Percentiles rank a stretch among this genome's conserved stretches.
These are phyloP conservation scores for Carcinoscorpius rotundicauda DNA, from an alignment of 1,140 invertebrate genomes.

Conservation along the genomic window DNA sequence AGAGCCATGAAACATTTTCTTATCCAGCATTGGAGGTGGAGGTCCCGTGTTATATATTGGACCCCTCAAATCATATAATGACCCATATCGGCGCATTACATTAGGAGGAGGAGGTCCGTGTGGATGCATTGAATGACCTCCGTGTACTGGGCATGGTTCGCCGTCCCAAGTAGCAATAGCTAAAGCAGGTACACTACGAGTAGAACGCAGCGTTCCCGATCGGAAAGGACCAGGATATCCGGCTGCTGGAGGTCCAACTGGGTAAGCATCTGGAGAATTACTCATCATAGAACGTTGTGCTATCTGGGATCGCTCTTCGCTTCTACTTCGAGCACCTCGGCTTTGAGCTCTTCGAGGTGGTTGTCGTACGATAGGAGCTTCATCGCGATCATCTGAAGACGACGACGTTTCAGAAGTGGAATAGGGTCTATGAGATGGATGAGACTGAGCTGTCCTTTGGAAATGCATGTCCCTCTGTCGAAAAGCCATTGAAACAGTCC, in stretches of 20 bases:
- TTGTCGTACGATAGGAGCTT: constrained; percentile 21
- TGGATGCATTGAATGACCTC: background rate
- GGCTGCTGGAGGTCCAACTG: background rate
- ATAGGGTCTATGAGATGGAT: constrained; percentile 7
- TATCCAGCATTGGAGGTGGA: constrained; percentile 10
- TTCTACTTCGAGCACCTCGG: constrained; percentile 1
- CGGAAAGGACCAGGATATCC: background rate
- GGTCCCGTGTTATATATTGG: background rate
- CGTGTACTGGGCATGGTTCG: constrained; percentile 23
- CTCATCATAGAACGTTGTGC: constrained; percentile 3
- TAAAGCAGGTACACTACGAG: constrained; percentile 23
- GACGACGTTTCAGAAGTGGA: constrained; percentile 7
- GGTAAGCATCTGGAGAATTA: constrained; percentile 6
- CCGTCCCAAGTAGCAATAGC: constrained; percentile 21
- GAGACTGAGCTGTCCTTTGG: background rate
- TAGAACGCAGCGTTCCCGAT: constrained; percentile 17
- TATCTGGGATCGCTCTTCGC: background rate
- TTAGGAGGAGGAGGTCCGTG: constrained; percentile 8
- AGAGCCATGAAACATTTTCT: constrained; percentile 20
- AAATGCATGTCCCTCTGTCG: constrained; percentile 17
- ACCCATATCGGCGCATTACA: constrained; percentile 15
- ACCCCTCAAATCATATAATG: constrained; percentile 13
- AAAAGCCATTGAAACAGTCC: constrained; percentile 14
- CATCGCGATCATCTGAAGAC: constrained; percentile 23
- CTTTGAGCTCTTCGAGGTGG: constrained; percentile 9